A percentile compares a stretch with the other conserved stretches of the same genome.
phyloP scores from a whole-genome alignment of 2,888 invertebrate species.

The Cheilosia urbana region DNA sequence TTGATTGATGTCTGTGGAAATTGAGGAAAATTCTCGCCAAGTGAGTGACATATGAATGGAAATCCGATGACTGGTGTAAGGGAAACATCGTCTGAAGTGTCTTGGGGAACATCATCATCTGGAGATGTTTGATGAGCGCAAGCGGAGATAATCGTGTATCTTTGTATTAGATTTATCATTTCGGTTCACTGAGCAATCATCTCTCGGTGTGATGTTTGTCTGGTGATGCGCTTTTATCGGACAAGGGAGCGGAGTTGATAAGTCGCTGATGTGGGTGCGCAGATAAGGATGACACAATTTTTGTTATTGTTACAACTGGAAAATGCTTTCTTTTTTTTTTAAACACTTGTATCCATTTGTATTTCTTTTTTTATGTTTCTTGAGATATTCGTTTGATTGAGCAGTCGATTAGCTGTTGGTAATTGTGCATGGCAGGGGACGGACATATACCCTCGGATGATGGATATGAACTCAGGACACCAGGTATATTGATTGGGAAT shows the following conservation, averaged over 20 bases:
- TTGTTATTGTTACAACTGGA: conserved; percentile 9
- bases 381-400: too few species aligned
- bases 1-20: conserved; percentile 73
- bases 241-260: conserved; percentile 11
- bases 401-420: too few species aligned
- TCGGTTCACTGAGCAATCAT: conserved; percentile 46
- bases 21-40: conserved; percentile 59
- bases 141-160: conserved; percentile 64
- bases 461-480: too few species aligned
- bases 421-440: too few species aligned
- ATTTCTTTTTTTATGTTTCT: too few species aligned
- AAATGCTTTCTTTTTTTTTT: background rate
- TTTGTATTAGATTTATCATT: conserved; percentile 63
- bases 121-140: conserved; percentile 60
- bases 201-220: conserved; percentile 24
- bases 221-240: conserved; percentile 11
- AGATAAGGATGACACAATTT: conserved; percentile 50
- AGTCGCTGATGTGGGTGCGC: conserved; percentile 24
- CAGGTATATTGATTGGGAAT: too few species aligned
- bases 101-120: conserved; percentile 57
- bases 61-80: conserved; percentile 60
- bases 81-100: conserved; percentile 42
- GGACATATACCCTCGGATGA: too few species aligned
- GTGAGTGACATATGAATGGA: conserved; percentile 73
- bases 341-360: too few species aligned